Conservation (phyloP, 2,888 invertebrate species). For the Hypomecis atomaria region DNA sequence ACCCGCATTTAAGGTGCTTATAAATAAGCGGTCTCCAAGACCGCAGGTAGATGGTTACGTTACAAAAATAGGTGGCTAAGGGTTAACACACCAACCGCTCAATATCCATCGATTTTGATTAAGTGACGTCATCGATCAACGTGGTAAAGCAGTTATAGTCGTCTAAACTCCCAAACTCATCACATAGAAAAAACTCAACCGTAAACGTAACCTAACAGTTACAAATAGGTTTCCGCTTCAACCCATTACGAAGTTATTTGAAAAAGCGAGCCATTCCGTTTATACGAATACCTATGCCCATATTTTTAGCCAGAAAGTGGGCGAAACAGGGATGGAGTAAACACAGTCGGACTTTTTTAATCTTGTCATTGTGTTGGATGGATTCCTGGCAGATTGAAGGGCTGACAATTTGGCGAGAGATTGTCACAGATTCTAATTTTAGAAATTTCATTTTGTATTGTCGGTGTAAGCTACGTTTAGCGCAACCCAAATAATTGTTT, state of each 20-base stretch:
- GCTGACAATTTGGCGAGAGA: slow-evolving; percentile 21
- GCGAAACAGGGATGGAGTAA: slow-evolving; percentile 41
- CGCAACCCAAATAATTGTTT: slow-evolving; percentile 24
- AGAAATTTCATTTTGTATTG: slow-evolving; percentile 28
- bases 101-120: too few species aligned
- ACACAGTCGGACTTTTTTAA: slow-evolving; percentile 44
- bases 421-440: slow-evolving; percentile 30
- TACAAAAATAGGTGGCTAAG: too few species aligned
- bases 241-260: slow-evolving; percentile 58
- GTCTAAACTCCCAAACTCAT: not conserved
- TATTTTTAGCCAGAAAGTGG: slow-evolving; percentile 42
- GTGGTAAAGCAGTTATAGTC: too few species aligned
- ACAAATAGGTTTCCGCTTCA: not conserved
- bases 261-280: slow-evolving; percentile 45
- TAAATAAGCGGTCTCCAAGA: too few species aligned
- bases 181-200: too few species aligned
- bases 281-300: slow-evolving; percentile 35
- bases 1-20: too few species aligned
- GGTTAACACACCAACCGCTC: too few species aligned
- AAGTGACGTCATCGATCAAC: too few species aligned
- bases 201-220: too few species aligned
- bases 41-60: too few species aligned
- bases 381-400: slow-evolving; percentile 23
- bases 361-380: slow-evolving; percentile 38
- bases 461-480: slow-evolving; percentile 18